Conservation (phyloP, 2,797 vertebrate genomes). For the Sebastes oblongus region DNA sequence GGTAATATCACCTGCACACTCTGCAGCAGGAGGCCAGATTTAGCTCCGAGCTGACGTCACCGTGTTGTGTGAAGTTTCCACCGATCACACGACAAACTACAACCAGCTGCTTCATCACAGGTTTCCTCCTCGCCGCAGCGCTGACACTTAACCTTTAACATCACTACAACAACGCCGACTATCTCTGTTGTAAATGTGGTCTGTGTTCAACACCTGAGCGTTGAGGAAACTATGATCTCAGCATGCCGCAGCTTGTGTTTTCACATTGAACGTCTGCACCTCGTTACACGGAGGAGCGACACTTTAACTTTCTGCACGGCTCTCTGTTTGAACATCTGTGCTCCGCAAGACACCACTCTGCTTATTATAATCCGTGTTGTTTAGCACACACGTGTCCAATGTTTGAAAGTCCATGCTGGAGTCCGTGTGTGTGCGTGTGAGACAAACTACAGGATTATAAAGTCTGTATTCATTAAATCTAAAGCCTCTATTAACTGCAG, state of each 20-base stretch:
- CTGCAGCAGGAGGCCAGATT: neutral
- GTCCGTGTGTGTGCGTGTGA: neutral
- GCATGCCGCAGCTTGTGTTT: neutral
- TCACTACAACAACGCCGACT: neutral
- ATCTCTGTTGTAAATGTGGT: neutral
- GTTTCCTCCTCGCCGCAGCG: neutral
- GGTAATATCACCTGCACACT: neutral
- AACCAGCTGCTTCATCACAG: neutral
- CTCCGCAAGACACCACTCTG: neutral
- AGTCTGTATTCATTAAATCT: too few relatives aligned
- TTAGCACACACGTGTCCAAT: neutral
- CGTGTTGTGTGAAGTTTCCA: neutral
- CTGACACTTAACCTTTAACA: neutral
- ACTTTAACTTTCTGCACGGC: neutral
- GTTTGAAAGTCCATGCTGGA: neutral
- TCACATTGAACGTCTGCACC: neutral
- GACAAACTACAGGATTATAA: neutral
- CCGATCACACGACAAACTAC: neutral
- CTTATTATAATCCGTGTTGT: neutral
- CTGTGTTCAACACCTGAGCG: neutral
- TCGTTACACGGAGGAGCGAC: neutral
- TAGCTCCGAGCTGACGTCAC: neutral
- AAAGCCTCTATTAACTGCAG: too few relatives aligned
- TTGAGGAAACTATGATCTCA: conserved; percentile 8
- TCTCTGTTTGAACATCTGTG: neutral